phyloP scores from a whole-genome alignment of 2,797 vertebrate genomes.

The Clangula hyemalis region DNA sequence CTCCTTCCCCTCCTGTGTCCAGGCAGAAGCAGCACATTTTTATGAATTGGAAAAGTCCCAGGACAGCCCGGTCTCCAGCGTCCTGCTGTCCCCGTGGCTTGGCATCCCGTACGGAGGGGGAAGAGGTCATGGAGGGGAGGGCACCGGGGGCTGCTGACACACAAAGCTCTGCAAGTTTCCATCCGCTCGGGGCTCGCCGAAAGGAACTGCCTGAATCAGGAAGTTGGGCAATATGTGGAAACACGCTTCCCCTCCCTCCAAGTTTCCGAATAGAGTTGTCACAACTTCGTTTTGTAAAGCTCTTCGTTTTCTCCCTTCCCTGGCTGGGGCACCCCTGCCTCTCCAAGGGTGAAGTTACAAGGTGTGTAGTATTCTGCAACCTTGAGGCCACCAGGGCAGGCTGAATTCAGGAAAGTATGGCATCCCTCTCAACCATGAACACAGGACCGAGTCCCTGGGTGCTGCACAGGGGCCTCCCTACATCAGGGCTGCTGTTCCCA shows the following conservation, averaged over 20 bases:
- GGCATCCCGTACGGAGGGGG: not conserved
- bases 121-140: constrained; percentile 28
- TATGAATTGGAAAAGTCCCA: constrained; percentile 54
- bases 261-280: not conserved
- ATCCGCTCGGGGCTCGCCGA: not conserved
- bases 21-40: not conserved
- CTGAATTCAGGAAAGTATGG: not conserved
- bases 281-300: not conserved
- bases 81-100: not conserved
- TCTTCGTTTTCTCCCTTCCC: not conserved
- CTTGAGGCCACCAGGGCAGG: not conserved
- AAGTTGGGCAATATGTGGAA: constrained; percentile 48
- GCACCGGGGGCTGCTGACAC: not conserved
- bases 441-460: not conserved
- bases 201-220: constrained; percentile 60
- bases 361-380: not conserved
- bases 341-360: not conserved
- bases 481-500: not conserved
- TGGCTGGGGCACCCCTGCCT: not conserved
- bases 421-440: not conserved
- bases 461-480: not conserved
- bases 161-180: constrained; percentile 10
- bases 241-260: not conserved
- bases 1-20: not conserved
- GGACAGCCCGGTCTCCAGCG: not conserved